Evolutionary conservation across 1,140 invertebrate genomes (phyloP), one percentile per base, ranked within the genome.

Genomic region (Mactra quadrangularis): DNA sequence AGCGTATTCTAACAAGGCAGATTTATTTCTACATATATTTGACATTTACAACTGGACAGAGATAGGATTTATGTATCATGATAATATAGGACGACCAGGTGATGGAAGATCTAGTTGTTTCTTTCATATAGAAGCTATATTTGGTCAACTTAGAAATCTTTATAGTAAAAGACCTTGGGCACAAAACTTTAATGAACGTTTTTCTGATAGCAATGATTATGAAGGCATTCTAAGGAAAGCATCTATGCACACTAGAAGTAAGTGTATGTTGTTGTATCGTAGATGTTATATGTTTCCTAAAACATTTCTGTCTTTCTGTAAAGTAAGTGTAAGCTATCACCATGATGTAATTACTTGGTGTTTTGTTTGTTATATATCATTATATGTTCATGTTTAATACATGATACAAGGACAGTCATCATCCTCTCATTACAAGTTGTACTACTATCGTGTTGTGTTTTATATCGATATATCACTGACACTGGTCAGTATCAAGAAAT

Each of bases 31-130:
- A 0, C 93, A 95, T 50, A 95, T 97, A 17, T 91, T 96, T 0
- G 92, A 94, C 88, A 94, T 94, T 38, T 97, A 96, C 89, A 94
- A 95, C 15, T 97, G 96, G 96, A 94, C 94, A 19, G 93, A 94
- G 19, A 93, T 95, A 0, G 92, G 89, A 17, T 53, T 94, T 25
- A 59, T 93, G 7, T 93, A 88, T 68, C 88, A 92, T 41, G 89
- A 93, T 29, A 76, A 86, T 38, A 41, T 41, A 7, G 38, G 6
- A 6, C 45, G 66, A 22, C 52, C 81, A 29, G 71, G 83, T 3
- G 53, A 57, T 4, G 82, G 68, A 6, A 86, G 84, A 38, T 88
- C 87, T 0, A 77, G 86, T 31, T 89, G 89, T 47, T 89, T 85
- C 55, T 92, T 92, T 66, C 62, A 77, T 0, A 86, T 91, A 72